These are phyloP conservation scores for Nineta flava DNA, from an alignment of 2,888 invertebrate species.

Conservation along the genomic window DNA sequence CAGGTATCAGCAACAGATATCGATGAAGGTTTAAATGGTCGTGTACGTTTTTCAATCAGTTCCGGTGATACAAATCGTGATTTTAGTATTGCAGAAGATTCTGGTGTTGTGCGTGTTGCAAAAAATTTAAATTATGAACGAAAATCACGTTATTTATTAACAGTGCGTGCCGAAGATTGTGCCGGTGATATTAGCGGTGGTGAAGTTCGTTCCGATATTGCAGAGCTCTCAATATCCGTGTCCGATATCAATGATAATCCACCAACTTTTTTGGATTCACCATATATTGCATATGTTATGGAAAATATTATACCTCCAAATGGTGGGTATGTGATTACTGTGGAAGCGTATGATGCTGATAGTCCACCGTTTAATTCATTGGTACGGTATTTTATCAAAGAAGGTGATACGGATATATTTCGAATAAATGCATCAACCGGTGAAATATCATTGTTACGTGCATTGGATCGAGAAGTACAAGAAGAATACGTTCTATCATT, in stretches of 20 bases:
- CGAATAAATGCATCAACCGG: conserved; percentile 84
- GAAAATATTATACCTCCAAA: conserved; percentile 77
- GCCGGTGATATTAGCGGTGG: conserved; percentile 47
- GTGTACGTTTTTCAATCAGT: conserved; percentile 78
- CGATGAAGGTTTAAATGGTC: conserved; percentile 79
- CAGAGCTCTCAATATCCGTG: conserved; percentile 67
- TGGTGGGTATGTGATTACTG: conserved; percentile 63
- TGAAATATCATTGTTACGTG: conserved; percentile 67
- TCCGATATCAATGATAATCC: conserved; percentile 89
- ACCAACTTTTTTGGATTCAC: conserved; percentile 87
- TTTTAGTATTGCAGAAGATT: conserved; percentile 82
- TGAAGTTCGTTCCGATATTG: conserved; percentile 51
- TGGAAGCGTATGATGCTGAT: conserved; percentile 82
- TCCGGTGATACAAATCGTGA: conserved; percentile 82
- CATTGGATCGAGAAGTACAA: conserved; percentile 71
- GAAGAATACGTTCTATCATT: conserved; percentile 71
- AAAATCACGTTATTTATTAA: conserved; percentile 66
- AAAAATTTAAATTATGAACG: conserved; percentile 90
- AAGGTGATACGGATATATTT: conserved; percentile 82
- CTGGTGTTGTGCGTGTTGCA: conserved; percentile 77
- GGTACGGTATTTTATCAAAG: conserved; percentile 84
- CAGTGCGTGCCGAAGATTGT: conserved; percentile 78
- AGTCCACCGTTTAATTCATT: conserved; percentile 79
- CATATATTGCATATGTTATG: conserved; percentile 84
- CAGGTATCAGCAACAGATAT: conserved; percentile 79